Evolutionary conservation across 1,140 invertebrate species (phyloP), one percentile per base, ranked within the genome.

Genomic region (Drosophila lacteicornis): DNA sequence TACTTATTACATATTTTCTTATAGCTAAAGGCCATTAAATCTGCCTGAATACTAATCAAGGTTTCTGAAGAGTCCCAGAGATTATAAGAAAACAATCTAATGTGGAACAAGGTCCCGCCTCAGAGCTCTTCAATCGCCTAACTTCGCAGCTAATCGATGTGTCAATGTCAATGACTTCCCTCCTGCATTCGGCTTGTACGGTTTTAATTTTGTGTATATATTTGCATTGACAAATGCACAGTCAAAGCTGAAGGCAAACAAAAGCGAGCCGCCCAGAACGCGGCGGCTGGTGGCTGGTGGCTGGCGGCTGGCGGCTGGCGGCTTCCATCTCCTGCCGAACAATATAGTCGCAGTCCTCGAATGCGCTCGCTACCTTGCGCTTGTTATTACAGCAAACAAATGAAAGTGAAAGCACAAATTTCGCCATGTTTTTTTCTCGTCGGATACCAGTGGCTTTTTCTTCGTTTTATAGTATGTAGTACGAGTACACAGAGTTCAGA

Each of bases 371-470:
- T 73, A 85, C 84, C 84, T 90, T 75, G 81, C 55, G 81, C 80
- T 81, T 90, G 85, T 88, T 88, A 88, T 88, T 90, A 75, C 87
- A 91, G 85, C 85, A 88, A 88, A 88, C 85, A 88, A 88, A 88
- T 88, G 85, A 88, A 88, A 88, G 85, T 90, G 85, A 88, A 88
- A 90, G 85, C 86, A 90, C 81, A 88, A 88, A 88, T 81, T 87
- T 86, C 68, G 85, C 85, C 50, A 83, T 90, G 80, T 56, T 75
- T 77, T 78, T 83, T 79, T 76, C 66, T 67, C 22, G 9, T 74
- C 17, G 40, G 50, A 63, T 63, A 53, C 49, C 43, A 42, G n/a
- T 25, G 56, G 63, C 25, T 27, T 40, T 70, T 70, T 25, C 63
- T 27, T 36, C 33, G 47, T 56, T 68, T 38, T 27, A 70, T 70